These are phyloP conservation scores for Zaprionus gabonicus DNA, from an alignment of 1,140 invertebrate genomes.

Conservation along the genomic window DNA sequence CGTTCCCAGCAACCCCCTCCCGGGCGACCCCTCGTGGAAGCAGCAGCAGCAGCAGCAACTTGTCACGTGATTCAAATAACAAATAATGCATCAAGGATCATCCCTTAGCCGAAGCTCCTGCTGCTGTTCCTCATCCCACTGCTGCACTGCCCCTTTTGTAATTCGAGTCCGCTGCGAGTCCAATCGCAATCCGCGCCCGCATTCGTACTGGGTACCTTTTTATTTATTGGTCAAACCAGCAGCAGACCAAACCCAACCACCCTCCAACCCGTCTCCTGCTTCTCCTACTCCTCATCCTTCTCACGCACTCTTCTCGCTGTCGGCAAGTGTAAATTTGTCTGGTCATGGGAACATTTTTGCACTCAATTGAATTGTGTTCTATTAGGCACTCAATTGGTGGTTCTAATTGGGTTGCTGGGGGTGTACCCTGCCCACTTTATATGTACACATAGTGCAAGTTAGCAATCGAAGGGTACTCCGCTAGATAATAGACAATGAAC, in stretches of 20 bases:
- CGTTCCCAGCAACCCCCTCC: conserved; percentile 62
- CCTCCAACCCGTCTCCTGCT: conserved; percentile 4
- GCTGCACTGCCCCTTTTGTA: conserved; percentile 14
- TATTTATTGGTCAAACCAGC: conserved; percentile 62
- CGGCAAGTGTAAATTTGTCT: conserved; percentile 72
- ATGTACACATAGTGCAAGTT: not conserved
- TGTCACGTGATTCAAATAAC: conserved; percentile 82
- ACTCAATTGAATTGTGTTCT: conserved; percentile 58
- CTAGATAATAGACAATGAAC: not conserved
- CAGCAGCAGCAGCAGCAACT: conserved; percentile 54
- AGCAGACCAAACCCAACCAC: not conserved
- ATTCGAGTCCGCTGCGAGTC: conserved; percentile 32
- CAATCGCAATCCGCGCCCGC: conserved; percentile 38
- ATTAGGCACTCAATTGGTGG: conserved; percentile 62
- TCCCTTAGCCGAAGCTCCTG: conserved; percentile 51
- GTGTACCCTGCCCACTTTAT: conserved; percentile 10
- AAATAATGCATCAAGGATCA: conserved; percentile 73
- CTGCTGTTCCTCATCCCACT: not conserved
- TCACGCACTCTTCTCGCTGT: conserved; percentile 41
- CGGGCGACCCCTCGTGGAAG: not conserved
- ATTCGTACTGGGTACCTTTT: conserved; percentile 63
- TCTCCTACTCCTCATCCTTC: conserved; percentile 27
- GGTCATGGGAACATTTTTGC: conserved; percentile 73
- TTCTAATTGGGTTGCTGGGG: conserved; percentile 42
- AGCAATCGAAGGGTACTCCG: not conserved